These are phyloP conservation scores for Spilarctia lutea DNA, from an alignment of 2,888 invertebrate genomes.

Conservation along the genomic window DNA sequence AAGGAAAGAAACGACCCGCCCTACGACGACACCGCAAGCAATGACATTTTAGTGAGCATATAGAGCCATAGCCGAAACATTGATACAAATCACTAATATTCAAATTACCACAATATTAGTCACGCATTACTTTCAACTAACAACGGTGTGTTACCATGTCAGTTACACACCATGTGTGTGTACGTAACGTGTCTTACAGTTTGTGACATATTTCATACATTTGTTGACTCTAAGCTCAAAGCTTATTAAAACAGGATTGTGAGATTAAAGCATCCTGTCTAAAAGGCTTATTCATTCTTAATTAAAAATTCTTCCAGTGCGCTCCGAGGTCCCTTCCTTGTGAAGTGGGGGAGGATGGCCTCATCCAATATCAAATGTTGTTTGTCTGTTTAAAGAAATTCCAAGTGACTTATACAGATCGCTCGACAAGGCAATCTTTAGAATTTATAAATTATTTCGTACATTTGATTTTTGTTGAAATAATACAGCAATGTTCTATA, in stretches of 20 bases:
- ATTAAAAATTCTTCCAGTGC: constrained; percentile 39
- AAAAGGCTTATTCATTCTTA: constrained; percentile 44
- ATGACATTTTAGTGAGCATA: too few relatives aligned
- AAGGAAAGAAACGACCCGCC: too few relatives aligned
- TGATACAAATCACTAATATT: too few relatives aligned
- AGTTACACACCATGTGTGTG: too few relatives aligned
- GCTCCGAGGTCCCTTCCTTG: background rate
- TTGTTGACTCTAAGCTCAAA: constrained; percentile 1
- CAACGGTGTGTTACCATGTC: background rate
- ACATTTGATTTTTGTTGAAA: background rate
- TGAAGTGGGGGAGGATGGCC: background rate
- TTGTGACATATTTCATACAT: background rate
- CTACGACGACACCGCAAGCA: too few relatives aligned
- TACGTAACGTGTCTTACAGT: too few relatives aligned
- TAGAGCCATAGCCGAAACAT: too few relatives aligned
- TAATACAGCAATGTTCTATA: background rate
- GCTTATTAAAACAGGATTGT: constrained; percentile 28
- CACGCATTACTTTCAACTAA: too few relatives aligned
- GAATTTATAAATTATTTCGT: background rate
- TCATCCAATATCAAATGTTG: background rate
- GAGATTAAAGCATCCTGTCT: constrained; percentile 31
- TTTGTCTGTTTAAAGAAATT: constrained; percentile 7
- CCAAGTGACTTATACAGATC: background rate
- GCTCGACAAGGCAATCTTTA: background rate
- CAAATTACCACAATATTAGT: too few relatives aligned